Evolutionary conservation across 2,113 vertebrate genomes (phyloP), one percentile per base, ranked within the genome.

Genomic region (Nansenia antarctica): DNA sequence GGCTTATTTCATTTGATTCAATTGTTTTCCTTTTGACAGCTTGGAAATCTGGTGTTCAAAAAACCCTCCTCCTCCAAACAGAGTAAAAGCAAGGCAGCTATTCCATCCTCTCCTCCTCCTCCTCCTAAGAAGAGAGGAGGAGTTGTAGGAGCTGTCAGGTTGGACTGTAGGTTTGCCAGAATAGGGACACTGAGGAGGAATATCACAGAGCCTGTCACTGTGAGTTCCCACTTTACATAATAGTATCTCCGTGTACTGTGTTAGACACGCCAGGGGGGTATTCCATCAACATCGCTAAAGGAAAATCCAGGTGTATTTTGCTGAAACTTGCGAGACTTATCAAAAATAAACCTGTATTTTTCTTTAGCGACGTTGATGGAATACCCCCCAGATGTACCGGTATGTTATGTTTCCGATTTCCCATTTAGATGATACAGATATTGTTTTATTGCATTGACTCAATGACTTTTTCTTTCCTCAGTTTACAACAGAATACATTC

Each of bases 401-500:
- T n/a, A n/a, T n/a, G n/a, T n/a, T n/a, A n/a, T n/a, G n/a, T n/a
- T n/a, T n/a, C n/a, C n/a, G n/a, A n/a, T 49, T 49, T n/a, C 3
- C 18, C n/a, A 49, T 0, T n/a, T 49, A 20, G 45, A 49, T 5
- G 7, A 35, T 12, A n/a, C 18, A 49, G 45, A 12, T 81, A 55
- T 11, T 18, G n/a, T 8, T n/a, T 9, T 63, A 29, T 57, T 24
- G 5, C 5, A 3, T 2, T 11, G 45, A 58, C 29, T 2, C 59
- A 14, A 27, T 7, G 65, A 59, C 49, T 54, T 34, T 27, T 62
- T 73, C 18, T 55, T 31, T 26, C 85, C 84, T 70, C 82, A 96
- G 95, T 93, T 96, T 86, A 93, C 87, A 85, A 76, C 94, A 78
- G 93, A 95, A 74, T 90, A 83, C 80, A 94, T 95, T 83, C 91